Base-by-base conservation (phyloP, 2,797 vertebrate species). In the Urosaurus nigricauda region DNA sequence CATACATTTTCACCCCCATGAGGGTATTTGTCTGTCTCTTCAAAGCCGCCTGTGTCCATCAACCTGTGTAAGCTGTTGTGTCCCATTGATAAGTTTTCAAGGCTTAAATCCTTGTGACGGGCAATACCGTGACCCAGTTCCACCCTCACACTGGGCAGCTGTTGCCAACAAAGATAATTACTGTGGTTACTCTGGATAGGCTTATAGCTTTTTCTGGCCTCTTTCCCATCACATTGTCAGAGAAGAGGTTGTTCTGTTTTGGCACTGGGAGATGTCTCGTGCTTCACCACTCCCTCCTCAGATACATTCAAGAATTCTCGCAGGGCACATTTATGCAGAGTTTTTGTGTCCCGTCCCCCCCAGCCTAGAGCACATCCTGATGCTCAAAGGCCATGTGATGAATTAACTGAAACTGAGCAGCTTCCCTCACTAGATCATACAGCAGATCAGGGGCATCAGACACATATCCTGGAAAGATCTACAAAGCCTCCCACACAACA, bases 191-290 rank as follows among this genome's bases (percentile, higher is more conserved):
- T 94, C 88, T 79, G 95, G 95, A 95, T 93, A 94, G 94, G 92
- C 90, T 94, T 95, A 92, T 82, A 95, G 88, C 89, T 95, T 93
- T 95, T 93, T 83, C 94, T 96, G 95, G 95, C 93, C 94, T 87
- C 93, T 93, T 96, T 95, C 93, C 93, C 91, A 91, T 93, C 85
- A 40, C 56, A 37, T 94, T 92, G 93, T 91, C 93, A 92, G 93
- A 94, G 92, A 75, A 68, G 81, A 93, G 95, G 93, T 92, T 95
- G 86, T 95, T 96, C 94, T 90, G 84, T 96, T 91, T 96, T 95
- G 93, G 88, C 92, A 65, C 74, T 89, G 71, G 9, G 2, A 21
- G 37, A 93, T 89, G 87, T 93, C 88, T 92, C 87, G 89, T 87
- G 13, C 37, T 51, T 2, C 14, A 43, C 35, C 2, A 5, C 7